Evolutionary conservation across 2,797 vertebrate genomes (phyloP), one percentile per base, ranked within the genome.

Genomic region (Rhabdomys pumilio): DNA sequence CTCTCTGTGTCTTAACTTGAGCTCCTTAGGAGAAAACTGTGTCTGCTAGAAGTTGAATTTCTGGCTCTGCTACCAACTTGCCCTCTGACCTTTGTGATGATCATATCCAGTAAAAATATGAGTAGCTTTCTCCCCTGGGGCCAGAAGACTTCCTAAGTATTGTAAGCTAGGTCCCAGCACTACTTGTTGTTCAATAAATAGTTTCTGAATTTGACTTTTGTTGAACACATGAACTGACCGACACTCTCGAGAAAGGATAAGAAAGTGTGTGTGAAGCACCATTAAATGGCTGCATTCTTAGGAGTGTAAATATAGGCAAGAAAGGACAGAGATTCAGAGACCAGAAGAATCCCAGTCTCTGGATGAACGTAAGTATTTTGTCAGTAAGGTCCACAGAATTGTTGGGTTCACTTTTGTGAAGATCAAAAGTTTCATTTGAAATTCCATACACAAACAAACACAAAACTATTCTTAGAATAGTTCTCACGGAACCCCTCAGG

Each of bases 321-420:
- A 80, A n/a, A 91, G 77, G 44, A 38, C 65, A 31, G 61, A 90
- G 41, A 77, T 76, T 73, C 84, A 83, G 47, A 91, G 38, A 90
- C 38, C 14, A 91, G 84, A 93, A 55, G 29, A 76, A 84, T 12
- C 47, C 89, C 47, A 4, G n/a, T 80, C 95, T 96, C 96, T 93
- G 87, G 83, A 75, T 3, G 53, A 87, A 84, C n/a, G 10, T 75
- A 73, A 89, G 26, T 0, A 10, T 44, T 88, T 20, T 50, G 4
- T 93, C 65, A 63, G 80, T 76, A 65, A 95, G 92, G 95, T 95
- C 91, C 83, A 95, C 93, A 92, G 57, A 72, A 93, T 55, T 94
- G 96, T 93, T 95, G 73, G 41, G 92, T 97, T 96, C 91, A 57
- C 77, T 96, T 95, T 92, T 91, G 79, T 94, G 94, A 94, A 69